Evolutionary conservation across 2,888 invertebrate species (phyloP).

Genomic region (Halocaridina rubra): DNA sequence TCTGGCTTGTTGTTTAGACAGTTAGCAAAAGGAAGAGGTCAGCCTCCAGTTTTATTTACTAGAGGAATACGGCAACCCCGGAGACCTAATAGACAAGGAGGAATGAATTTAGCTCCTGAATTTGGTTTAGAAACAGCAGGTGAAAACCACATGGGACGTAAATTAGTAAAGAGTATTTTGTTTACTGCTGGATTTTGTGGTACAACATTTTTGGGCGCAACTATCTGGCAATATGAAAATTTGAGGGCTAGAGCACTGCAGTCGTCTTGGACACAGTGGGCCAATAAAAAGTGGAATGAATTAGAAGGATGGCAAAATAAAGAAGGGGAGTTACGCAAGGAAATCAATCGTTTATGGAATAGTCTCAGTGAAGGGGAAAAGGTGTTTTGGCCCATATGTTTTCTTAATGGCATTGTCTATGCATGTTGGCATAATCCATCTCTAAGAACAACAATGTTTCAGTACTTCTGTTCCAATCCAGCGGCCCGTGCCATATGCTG

Average conservation of each 20-base stretch:
- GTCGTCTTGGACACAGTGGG: conserved; percentile 36
- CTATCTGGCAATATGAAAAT: conserved; percentile 56
- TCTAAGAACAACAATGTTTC: conserved; percentile 80
- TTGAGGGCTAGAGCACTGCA: conserved; percentile 16
- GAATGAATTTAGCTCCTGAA: conserved; percentile 39
- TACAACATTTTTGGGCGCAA: conserved; percentile 44
- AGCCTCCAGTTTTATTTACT: neutral
- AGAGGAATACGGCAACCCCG: conserved; percentile 36
- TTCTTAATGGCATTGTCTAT: conserved; percentile 83
- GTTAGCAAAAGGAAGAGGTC: neutral
- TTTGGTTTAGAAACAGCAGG: conserved; percentile 2
- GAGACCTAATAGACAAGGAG: conserved; percentile 10
- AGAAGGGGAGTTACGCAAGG: conserved; percentile 66
- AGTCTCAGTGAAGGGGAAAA: conserved; percentile 79
- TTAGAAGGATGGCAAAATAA: conserved; percentile 58
- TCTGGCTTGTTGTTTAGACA: neutral
- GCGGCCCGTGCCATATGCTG: conserved; percentile 80
- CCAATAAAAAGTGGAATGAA: conserved; percentile 39
- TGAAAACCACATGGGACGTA: conserved; percentile 23
- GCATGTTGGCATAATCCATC: conserved; percentile 83
- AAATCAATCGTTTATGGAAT: conserved; percentile 78
- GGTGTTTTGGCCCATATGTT: conserved; percentile 83
- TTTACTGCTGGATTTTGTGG: conserved; percentile 58
- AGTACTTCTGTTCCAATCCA: conserved; percentile 88
- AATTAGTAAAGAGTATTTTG: conserved; percentile 38